These are phyloP conservation scores for Trilocha varians DNA, from an alignment of 2,888 invertebrate genomes.

Conservation along the genomic window DNA sequence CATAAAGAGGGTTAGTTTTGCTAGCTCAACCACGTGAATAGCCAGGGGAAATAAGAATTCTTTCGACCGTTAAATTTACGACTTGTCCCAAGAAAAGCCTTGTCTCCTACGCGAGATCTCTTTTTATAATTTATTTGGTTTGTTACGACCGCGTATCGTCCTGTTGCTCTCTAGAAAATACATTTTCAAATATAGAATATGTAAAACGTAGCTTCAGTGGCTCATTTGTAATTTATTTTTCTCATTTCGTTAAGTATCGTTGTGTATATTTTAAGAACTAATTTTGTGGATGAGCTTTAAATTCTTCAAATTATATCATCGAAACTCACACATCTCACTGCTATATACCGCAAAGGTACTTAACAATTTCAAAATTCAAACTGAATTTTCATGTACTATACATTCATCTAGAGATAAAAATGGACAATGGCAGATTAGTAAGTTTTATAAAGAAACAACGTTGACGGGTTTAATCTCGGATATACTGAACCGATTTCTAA, in stretches of 20 bases:
- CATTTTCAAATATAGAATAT: conserved; percentile 15
- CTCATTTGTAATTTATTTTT: too few species aligned
- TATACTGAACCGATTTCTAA: too few species aligned
- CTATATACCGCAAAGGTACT: too few species aligned
- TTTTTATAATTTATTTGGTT: conserved; percentile 70
- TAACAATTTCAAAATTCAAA: too few species aligned
- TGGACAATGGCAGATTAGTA: too few species aligned
- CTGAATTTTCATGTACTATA: too few species aligned
- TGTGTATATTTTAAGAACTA: background rate
- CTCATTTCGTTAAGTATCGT: background rate
- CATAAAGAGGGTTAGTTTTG: conserved; percentile 56
- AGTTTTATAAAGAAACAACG: too few species aligned
- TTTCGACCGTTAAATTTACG: conserved; percentile 71
- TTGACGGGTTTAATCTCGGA: too few species aligned
- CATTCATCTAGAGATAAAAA: too few species aligned
- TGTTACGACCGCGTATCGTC: conserved; percentile 40
- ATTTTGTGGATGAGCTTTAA: too few species aligned
- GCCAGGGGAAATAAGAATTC: conserved; percentile 63
- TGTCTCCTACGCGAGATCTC: conserved; percentile 54
- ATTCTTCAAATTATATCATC: too few species aligned
- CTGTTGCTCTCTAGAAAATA: conserved; percentile 45
- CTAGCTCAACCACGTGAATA: conserved; percentile 55
- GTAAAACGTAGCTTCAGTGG: background rate
- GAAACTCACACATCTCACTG: too few species aligned
- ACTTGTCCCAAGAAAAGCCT: conserved; percentile 62